Conservation (phyloP, 2,113 vertebrate species). For the Triplophysa dalaica region DNA sequence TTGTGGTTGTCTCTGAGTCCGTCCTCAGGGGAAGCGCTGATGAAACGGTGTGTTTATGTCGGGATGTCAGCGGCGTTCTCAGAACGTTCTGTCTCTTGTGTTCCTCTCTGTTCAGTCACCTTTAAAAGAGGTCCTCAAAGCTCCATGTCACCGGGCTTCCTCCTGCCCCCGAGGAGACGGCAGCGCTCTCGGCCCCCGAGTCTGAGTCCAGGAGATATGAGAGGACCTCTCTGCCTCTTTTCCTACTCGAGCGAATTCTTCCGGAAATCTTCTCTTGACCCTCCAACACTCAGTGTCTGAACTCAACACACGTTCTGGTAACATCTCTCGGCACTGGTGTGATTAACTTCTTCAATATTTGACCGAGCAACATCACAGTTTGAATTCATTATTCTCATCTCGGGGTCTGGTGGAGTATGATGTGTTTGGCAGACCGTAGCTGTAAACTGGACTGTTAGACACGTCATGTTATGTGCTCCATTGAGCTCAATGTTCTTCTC, state of each 20-base stretch:
- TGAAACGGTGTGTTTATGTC: slow-evolving; percentile 30
- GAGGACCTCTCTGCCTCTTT: neutral
- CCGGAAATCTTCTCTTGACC: neutral
- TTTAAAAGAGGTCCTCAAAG: neutral
- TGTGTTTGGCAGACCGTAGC: slow-evolving; percentile 8
- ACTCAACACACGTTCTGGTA: neutral
- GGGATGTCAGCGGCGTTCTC: slow-evolving; percentile 21
- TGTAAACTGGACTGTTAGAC: slow-evolving; percentile 12
- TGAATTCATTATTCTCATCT: slow-evolving; percentile 35
- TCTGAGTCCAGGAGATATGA: slow-evolving; percentile 17
- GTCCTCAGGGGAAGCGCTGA: slow-evolving; percentile 19
- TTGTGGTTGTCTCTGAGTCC: neutral
- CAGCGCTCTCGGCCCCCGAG: neutral
- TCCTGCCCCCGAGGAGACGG: neutral
- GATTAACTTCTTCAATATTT: slow-evolving; percentile 40
- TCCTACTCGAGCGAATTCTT: no score
- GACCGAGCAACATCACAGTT: slow-evolving; percentile 19
- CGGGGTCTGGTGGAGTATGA: neutral
- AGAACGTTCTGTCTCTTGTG: slow-evolving; percentile 23
- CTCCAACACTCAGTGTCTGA: neutral
- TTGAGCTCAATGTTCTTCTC: slow-evolving; percentile 23
- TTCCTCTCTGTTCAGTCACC: slow-evolving; percentile 19
- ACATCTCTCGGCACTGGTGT: neutral
- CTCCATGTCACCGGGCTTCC: neutral
- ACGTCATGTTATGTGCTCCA: slow-evolving; percentile 5